Evolutionary conservation across 2,113 vertebrate species (phyloP).

Genomic region (Ramphastos sulfuratus): DNA sequence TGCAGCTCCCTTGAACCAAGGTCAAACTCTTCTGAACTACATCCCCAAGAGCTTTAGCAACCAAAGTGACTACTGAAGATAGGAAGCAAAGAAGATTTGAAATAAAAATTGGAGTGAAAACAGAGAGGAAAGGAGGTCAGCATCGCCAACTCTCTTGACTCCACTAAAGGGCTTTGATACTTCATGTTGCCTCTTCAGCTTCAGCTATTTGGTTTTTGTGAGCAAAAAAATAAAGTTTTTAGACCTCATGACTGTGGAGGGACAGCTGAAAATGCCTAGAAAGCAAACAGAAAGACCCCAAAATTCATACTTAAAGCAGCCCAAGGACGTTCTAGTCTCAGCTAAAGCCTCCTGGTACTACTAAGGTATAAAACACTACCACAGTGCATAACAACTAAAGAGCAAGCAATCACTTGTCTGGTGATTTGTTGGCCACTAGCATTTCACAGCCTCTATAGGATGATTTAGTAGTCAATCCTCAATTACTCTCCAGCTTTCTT

Average conservation of each 20-base stretch:
- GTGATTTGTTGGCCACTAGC: neutral
- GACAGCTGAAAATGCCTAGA: neutral
- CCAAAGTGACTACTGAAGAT: neutral
- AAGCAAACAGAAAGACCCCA: neutral
- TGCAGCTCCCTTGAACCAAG: neutral
- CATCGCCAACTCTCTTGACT: neutral
- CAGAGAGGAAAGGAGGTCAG: conserved; percentile 5
- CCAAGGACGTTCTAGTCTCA: neutral
- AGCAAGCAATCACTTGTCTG: neutral
- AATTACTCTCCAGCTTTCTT: neutral
- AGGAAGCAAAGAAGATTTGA: neutral
- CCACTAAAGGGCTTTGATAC: neutral
- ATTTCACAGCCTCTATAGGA: neutral
- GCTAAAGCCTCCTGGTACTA: neutral
- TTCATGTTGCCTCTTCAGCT: neutral
- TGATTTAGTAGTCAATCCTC: neutral
- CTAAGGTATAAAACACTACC: neutral
- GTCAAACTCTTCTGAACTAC: neutral
- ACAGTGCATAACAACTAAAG: neutral
- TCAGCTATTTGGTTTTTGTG: neutral
- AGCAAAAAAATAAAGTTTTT: neutral
- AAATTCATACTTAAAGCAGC: neutral
- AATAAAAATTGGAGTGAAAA: neutral
- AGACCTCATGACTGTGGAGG: neutral
- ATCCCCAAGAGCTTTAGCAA: neutral